Conservation (phyloP, 1,140 invertebrate genomes). For the Dendrolimus kikuchii region DNA sequence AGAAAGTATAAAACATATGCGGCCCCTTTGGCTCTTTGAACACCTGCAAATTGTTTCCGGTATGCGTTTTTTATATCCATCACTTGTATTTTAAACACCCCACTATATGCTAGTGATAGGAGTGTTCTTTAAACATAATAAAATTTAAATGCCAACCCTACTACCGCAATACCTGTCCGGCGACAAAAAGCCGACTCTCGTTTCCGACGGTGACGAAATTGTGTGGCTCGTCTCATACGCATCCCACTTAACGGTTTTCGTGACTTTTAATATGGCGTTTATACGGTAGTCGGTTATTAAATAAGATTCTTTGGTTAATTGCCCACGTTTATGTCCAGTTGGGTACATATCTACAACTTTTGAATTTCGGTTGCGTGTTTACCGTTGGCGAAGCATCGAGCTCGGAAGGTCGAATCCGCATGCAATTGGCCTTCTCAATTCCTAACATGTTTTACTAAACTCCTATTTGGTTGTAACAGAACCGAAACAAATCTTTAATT, state of each 20-base stretch:
- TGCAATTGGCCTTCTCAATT: slow-evolving; percentile 13
- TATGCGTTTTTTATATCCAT: too few species aligned
- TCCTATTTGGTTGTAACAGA: too few species aligned
- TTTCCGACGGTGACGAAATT: slow-evolving; percentile 36
- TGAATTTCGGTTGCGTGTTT: slow-evolving; percentile 25
- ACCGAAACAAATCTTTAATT: too few species aligned
- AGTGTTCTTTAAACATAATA: too few species aligned
- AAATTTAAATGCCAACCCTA: too few species aligned
- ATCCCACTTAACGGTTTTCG: slow-evolving; percentile 40
- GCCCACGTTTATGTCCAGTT: slow-evolving; percentile 34
- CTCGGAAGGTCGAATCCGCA: slow-evolving; percentile 1
- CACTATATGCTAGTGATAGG: too few species aligned
- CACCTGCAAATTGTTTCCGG: too few species aligned
- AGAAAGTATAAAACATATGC: too few species aligned
- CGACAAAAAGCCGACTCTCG: slow-evolving; percentile 29
- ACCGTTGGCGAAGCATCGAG: too few species aligned
- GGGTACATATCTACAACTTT: slow-evolving; percentile 21
- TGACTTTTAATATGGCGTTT: slow-evolving; percentile 35
- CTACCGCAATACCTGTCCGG: slow-evolving; percentile 10
- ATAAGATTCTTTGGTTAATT: slow-evolving; percentile 42
- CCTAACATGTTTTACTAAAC: not conserved
- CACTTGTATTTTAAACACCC: too few species aligned
- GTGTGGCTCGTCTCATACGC: slow-evolving; percentile 22
- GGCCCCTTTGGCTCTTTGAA: too few species aligned
- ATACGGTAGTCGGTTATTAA: slow-evolving; percentile 48